A percentile compares a stretch with the other conserved stretches of the same genome.
phyloP scores from a whole-genome alignment of 2,797 vertebrate species.

The Chaenodraco wilsoni region DNA sequence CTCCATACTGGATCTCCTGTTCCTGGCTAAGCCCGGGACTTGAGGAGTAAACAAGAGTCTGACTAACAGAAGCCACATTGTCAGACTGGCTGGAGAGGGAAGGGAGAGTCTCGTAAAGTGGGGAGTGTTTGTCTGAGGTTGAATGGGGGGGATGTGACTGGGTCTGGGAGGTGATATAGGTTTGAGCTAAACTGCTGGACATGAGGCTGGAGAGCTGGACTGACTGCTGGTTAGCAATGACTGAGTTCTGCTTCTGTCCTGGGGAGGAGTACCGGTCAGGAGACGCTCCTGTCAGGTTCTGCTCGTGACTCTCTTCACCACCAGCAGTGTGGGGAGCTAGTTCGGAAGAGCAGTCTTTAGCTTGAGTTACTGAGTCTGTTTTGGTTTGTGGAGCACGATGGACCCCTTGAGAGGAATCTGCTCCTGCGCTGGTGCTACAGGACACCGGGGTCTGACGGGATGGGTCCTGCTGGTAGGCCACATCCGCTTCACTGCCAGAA shows the following conservation, averaged over 20 bases:
- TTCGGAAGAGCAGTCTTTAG: constrained; percentile 89
- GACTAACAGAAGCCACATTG: constrained; percentile 87
- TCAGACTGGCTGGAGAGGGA: constrained; percentile 90
- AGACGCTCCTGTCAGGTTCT: constrained; percentile 77
- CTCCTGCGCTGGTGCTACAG: constrained; percentile 86
- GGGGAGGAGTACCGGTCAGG: constrained; percentile 90
- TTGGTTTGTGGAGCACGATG: constrained; percentile 89
- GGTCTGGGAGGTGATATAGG: constrained; percentile 87
- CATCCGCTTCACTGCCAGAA: constrained; percentile 81
- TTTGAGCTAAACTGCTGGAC: constrained; percentile 91
- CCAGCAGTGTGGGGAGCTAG: constrained; percentile 84
- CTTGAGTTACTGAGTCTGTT: constrained; percentile 85
- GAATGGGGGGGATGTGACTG: constrained; percentile 89
- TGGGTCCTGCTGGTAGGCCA: constrained; percentile 91
- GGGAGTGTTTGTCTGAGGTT: constrained; percentile 90
- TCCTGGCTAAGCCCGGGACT: constrained; percentile 87
- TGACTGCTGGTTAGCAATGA: constrained; percentile 94
- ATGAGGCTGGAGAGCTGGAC: constrained; percentile 91
- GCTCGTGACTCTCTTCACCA: constrained; percentile 84
- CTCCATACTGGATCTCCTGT: constrained; percentile 87
- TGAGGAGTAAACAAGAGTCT: constrained; percentile 89
- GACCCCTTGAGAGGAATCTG: constrained; percentile 89
- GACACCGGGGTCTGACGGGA: constrained; percentile 89
- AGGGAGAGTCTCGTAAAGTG: constrained; percentile 92
- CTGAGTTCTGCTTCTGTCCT: constrained; percentile 92